Percentiles rank a stretch among this genome's conserved stretches.
Conservation (phyloP, 2,797 vertebrate species). For the Clarias fuscus region DNA sequence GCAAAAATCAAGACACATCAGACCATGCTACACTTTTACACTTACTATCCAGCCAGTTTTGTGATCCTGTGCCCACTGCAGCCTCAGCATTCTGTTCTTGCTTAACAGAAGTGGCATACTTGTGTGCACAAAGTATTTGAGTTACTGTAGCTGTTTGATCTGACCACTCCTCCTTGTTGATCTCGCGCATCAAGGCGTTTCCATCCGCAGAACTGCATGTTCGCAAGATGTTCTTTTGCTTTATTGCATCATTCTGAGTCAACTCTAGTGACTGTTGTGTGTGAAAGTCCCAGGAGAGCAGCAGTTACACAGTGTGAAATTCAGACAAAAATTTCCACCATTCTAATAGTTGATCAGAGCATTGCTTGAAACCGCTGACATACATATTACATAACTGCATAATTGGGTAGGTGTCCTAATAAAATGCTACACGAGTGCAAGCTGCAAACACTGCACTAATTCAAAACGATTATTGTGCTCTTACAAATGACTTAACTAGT, state of each 20-base stretch:
- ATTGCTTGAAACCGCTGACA: too few species aligned
- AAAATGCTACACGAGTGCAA: not conserved
- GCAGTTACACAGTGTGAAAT: not conserved
- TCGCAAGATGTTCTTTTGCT: not conserved
- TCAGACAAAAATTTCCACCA: too few species aligned
- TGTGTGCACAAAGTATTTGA: not conserved
- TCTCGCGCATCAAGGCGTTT: not conserved
- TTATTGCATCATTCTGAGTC: not conserved
- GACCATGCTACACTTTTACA: not conserved
- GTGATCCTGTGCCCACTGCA: too few species aligned
- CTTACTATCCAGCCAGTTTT: not conserved
- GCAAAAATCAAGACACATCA: not conserved
- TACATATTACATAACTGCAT: not conserved
- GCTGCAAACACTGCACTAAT: not conserved
- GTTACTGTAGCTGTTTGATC: not conserved
- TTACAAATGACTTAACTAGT: not conserved
- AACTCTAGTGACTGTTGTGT: not conserved
- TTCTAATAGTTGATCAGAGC: not conserved
- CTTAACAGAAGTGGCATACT: not conserved
- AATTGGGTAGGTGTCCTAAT: not conserved
- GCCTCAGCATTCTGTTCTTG: not conserved
- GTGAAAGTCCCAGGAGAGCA: not conserved
- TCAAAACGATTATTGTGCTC: not conserved
- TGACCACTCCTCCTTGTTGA: not conserved
- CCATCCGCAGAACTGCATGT: not conserved